Percentiles rank a stretch among this genome's conserved stretches.
These are phyloP conservation scores for Microctonus brassicae DNA, from an alignment of 2,888 invertebrate genomes.

Conservation along the genomic window DNA sequence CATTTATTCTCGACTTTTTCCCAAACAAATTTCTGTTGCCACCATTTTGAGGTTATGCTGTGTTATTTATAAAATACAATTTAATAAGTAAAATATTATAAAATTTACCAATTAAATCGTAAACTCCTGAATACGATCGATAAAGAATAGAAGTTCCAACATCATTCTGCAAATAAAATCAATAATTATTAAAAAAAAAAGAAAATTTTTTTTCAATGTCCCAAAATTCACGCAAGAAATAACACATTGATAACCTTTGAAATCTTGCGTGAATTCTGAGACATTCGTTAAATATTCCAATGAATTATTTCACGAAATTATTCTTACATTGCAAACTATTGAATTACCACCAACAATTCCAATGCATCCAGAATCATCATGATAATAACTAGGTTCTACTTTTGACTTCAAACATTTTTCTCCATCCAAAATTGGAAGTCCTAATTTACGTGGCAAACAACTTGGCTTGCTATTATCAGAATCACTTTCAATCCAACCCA, in stretches of 20 bases:
- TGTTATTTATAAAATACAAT: neutral
- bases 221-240: too few species aligned
- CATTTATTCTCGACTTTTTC: neutral
- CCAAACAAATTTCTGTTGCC: too few species aligned
- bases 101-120: constrained; percentile 71
- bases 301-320: neutral
- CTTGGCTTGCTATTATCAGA: constrained; percentile 51
- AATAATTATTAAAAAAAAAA: constrained; percentile 17
- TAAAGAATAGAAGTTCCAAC: constrained; percentile 73
- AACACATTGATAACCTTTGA: too few species aligned
- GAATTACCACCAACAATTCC: constrained; percentile 71
- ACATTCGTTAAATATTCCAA: too few species aligned
- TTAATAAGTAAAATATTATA: neutral
- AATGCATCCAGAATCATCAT: constrained; percentile 73
- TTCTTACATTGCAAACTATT: constrained; percentile 71
- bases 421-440: constrained; percentile 71
- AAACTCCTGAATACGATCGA: constrained; percentile 70
- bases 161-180: constrained; percentile 68
- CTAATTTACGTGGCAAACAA: constrained; percentile 72
- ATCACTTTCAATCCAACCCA: constrained; percentile 68
- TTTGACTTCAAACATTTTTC: constrained; percentile 69
- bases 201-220: constrained; percentile 19
- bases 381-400: constrained; percentile 61
- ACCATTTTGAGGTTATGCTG: too few species aligned
- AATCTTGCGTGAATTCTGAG: too few species aligned